Base-by-base conservation (phyloP, 1,140 invertebrate species). In the Heliothis virescens region DNA sequence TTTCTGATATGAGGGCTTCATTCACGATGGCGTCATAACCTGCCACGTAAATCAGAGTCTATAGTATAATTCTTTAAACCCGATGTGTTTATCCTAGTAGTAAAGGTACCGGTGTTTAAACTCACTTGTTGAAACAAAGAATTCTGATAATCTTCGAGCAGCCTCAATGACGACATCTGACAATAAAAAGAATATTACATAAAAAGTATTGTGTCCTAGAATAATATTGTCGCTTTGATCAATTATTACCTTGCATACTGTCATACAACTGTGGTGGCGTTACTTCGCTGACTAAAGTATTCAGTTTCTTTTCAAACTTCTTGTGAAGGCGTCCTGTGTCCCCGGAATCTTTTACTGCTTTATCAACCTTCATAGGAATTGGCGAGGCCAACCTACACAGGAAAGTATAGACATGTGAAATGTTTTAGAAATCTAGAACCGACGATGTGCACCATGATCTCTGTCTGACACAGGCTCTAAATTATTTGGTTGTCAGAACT, bases 151-250 rank as follows among this genome's bases (percentile, higher is more conserved):
- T 62, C 80, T 84, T 69, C 89, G 79, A n/a, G 91, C 85, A 26
- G 86, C 89, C 67, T 94, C 92, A 59, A 93, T 92, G 41, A 94
- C 81, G 0, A 92, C 92, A 82, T 92, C 92, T 92, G 88, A 71
- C 47, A 74, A 60, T 3, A 53, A 12, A 3, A 9, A 41, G 41
- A 26, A 11, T 73, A 72, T 9, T 41, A 18, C 10, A 29, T 9
- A 16, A 16, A 34, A 29, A n/a, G 5, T 41, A 41, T 41, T 41
- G 34, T 41, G 34, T 41, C 5, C 0, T 41, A 9, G 34, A 41
- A 9, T 41, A 41, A 41, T 9, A 41, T 41, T 41, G 5, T 41
- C 34, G 34, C 34, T 7, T 5, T 41, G 9, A 41, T 5, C 9
- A 34, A 16, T n/a, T 11, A 60, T n/a, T 82, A 94, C 91, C 92